Evolutionary conservation across 1,140 invertebrate genomes (phyloP).

Genomic region (Bombus confusus): DNA sequence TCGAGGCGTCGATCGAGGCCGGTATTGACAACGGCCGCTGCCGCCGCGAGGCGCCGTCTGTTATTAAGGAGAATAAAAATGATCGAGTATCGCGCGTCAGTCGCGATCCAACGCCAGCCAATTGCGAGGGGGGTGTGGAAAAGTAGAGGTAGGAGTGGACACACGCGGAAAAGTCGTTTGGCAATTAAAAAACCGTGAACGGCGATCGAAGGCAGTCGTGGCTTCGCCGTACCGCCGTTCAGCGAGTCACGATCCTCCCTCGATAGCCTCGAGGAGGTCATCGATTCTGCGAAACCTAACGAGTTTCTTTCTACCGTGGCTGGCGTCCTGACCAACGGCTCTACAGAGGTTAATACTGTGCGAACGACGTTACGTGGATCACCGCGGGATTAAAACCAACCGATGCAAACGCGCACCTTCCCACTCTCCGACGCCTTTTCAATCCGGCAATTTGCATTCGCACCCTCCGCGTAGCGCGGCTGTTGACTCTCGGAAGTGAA

Average conservation of each 20-base stretch:
- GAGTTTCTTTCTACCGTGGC: constrained; percentile 6
- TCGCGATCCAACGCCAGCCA: neutral
- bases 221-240: neutral
- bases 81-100: neutral
- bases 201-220: neutral
- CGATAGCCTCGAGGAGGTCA: constrained; percentile 14
- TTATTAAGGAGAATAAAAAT: constrained; percentile 23
- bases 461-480: too few species aligned
- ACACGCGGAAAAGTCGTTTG: neutral
- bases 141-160: neutral
- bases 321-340: too few species aligned
- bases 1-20: neutral
- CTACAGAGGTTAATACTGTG: too few species aligned
- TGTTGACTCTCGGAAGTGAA: too few species aligned
- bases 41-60: neutral
- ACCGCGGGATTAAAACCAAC: too few species aligned
- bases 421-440: too few species aligned
- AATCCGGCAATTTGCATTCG: too few species aligned
- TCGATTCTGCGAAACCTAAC: constrained; percentile 26
- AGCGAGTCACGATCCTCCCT: neutral
- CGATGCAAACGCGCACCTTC: too few species aligned
- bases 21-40: neutral
- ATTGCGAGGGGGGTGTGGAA: neutral
- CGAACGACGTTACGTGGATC: too few species aligned
- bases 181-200: constrained; percentile 5